Evolutionary conservation across 2,888 invertebrate species (phyloP), one percentile per base, ranked within the genome.

Genomic region (Drosophila antonietae): DNA sequence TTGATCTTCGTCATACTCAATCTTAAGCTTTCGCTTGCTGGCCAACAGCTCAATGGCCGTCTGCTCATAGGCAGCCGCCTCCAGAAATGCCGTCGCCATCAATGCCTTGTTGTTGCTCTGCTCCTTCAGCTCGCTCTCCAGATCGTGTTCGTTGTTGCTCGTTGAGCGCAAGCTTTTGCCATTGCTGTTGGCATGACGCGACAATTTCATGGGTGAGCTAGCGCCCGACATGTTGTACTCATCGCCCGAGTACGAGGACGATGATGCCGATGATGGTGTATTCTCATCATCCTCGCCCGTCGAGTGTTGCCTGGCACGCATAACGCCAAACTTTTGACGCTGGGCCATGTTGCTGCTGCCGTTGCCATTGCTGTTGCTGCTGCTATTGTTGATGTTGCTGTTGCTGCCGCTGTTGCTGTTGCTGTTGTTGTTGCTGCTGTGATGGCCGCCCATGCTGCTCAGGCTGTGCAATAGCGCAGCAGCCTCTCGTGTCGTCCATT

Each of bases 401-500:
- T 37, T 75, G 76, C 56, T 80, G 79, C 53, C 9, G 33, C 2
- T 80, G 75, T 39, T 79, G 63, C 33, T 71, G 65, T 10, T 80
- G 75, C 37, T 79, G 64, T 2, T 49, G 61, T 5, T 62, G 60
- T 43, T 78, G 66, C 65, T 72, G 73, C 65, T 76, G 49, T 69
- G 64, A 55, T 59, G 62, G 62, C 66, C 68, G 73, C 85, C 80
- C 88, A 90, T 90, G 77, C 77, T 90, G 80, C 92, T 92, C 67
- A 91, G 83, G 78, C 90, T 91, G 75, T 91, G 91, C 65, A 91
- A 78, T 70, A 92, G 82, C 64, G 89, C 86, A 83, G 92, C 92
- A 87, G 91, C 92, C 85, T 91, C 91, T 84, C 91, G 90, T 83
- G 91, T 91, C 90, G 91, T 91, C 91, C 90, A 91, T 90, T 92